phyloP scores from a whole-genome alignment of 2,113 vertebrate genomes.

The Cottus gobio region DNA sequence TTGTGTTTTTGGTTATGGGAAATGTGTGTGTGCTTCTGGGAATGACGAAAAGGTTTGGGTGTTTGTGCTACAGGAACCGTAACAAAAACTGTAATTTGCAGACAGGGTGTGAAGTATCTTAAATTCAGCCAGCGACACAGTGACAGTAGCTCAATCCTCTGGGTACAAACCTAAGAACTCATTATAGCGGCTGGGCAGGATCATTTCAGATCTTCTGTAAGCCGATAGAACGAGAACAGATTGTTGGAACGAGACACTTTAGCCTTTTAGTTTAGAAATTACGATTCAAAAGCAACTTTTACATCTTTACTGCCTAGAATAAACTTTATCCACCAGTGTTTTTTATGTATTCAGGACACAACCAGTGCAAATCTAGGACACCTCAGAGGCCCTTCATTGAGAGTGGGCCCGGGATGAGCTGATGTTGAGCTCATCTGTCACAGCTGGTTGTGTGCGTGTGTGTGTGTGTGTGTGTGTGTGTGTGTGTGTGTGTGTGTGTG shows the following conservation, averaged over 20 bases:
- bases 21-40: too few relatives aligned
- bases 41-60: too few relatives aligned
- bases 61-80: too few relatives aligned
- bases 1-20: too few relatives aligned
- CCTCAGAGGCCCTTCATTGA: constrained; percentile 35
- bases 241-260: constrained; percentile 25
- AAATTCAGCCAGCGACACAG: not conserved
- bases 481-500: constrained; percentile 15
- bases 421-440: constrained; percentile 28
- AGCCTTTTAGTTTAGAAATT: constrained; percentile 16
- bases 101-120: not conserved
- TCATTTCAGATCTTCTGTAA: constrained; percentile 53
- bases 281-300: constrained; percentile 10
- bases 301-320: constrained; percentile 5
- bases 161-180: constrained; percentile 22
- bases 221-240: constrained; percentile 32
- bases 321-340: not conserved
- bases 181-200: constrained; percentile 37
- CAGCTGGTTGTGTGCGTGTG: not conserved
- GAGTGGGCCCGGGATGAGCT: constrained; percentile 26
- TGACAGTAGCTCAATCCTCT: constrained; percentile 20
- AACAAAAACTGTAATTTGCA: too few relatives aligned
- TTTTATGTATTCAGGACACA: constrained; percentile 27
- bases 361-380: constrained; percentile 57
- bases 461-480: constrained; percentile 19